Evolutionary conservation across 2,888 invertebrate genomes (phyloP).

Genomic region (Lissocephala sabroskyi): DNA sequence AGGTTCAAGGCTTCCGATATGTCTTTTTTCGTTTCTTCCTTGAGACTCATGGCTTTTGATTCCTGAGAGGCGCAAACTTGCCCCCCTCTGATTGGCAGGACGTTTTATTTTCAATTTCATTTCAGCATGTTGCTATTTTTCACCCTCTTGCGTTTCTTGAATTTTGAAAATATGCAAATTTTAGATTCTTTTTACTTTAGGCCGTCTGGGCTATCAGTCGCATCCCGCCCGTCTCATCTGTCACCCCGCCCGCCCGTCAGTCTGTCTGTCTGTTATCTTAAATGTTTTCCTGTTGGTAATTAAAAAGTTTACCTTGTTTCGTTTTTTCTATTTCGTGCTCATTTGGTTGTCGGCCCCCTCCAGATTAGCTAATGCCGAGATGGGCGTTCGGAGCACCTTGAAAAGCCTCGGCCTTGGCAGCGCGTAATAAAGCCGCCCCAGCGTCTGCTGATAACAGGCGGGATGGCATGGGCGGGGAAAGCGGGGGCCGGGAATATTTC

Average conservation of each 20-base stretch:
- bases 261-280: conserved; percentile 24
- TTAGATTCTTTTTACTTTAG: conserved; percentile 4
- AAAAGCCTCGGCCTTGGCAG: conserved; percentile 28
- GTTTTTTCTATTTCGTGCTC: conserved; percentile 9
- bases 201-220: too few relatives aligned
- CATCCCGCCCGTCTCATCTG: neutral
- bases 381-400: too few relatives aligned
- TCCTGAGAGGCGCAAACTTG: too few relatives aligned
- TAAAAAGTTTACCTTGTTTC: conserved; percentile 44
- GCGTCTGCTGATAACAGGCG: conserved; percentile 15
- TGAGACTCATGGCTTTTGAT: too few relatives aligned
- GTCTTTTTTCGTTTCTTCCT: too few relatives aligned
- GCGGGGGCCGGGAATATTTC: too few relatives aligned
- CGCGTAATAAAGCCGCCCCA: conserved; percentile 13
- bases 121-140: too few relatives aligned
- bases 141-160: conserved; percentile 8
- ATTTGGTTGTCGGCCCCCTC: conserved; percentile 7
- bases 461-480: too few relatives aligned
- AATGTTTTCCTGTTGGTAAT: conserved; percentile 59
- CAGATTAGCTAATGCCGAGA: conserved; percentile 51
- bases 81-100: too few relatives aligned
- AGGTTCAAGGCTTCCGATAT: too few relatives aligned
- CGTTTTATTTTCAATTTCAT: too few relatives aligned
- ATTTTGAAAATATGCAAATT: conserved; percentile 54
- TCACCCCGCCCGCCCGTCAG: neutral